phyloP scores from a whole-genome alignment of 2,113 vertebrate species.

The Bujurquina vittata region DNA sequence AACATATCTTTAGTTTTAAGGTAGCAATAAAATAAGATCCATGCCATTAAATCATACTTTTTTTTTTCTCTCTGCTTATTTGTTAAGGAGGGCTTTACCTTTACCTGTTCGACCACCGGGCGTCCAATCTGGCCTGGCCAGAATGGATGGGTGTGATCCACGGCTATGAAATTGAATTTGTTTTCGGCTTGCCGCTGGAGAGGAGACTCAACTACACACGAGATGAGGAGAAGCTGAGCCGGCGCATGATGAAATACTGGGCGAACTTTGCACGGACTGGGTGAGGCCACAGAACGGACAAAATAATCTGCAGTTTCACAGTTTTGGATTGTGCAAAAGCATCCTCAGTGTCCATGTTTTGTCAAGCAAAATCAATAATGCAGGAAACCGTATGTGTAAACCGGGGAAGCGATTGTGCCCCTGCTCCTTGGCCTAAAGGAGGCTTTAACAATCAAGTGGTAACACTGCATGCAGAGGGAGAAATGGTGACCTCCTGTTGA shows the following conservation, averaged over 20 bases:
- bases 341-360: background rate
- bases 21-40: background rate
- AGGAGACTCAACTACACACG: conserved; percentile 87
- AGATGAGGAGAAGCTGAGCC: conserved; percentile 87
- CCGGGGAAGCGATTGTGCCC: no score
- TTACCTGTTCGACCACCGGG: conserved; percentile 91
- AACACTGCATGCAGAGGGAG: accelerated
- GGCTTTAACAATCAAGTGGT: background rate
- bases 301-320: background rate
- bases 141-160: conserved; percentile 96
- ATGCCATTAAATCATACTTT: background rate
- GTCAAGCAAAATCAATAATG: background rate
- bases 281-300: conserved; percentile 40
- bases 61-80: background rate
- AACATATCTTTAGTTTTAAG: background rate
- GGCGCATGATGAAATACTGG: conserved; percentile 92
- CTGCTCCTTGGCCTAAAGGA: background rate
- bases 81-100: conserved; percentile 79
- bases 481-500: background rate
- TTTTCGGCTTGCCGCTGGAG: conserved; percentile 90
- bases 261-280: conserved; percentile 90
- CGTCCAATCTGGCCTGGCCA: conserved; percentile 90
- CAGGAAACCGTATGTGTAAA: background rate
- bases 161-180: conserved; percentile 95
- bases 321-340: background rate